Evolutionary conservation across 2,797 vertebrate species (phyloP), one percentile per base, ranked within the genome.

Genomic region (Botia almorhae): DNA sequence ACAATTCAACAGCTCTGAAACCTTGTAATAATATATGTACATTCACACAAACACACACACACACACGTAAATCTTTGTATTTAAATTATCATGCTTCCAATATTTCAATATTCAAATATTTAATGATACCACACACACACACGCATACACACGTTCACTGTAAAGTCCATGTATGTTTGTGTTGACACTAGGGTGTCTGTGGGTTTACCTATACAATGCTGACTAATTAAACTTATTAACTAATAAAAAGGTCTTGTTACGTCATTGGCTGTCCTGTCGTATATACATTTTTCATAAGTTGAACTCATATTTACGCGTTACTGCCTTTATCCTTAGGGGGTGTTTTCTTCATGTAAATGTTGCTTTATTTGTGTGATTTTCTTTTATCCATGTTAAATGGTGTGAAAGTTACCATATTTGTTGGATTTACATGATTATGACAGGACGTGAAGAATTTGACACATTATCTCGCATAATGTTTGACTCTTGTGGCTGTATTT

Each of bases 181-280:
- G 93, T 92, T 92, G 93, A 90, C 92, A 92, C 93, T 89, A 90
- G 90, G 92, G 91, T 94, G 92, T 94, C 91, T 85, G 93, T 95
- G 93, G 92, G 91, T 93, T 93, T 88, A 93, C 93, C 92, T 94
- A 93, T 94, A 94, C 92, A 93, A 92, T 93, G 93, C 93, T 93
- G 92, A 91, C 92, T 92, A 90, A 91, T 93, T 91, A 92, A 93
- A 92, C 85, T 87, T 84, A 86, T 90, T 89, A 89, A 93, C 92
- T 92, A 91, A 93, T 92, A 90, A 85, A 85, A 93, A 92, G 93
- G 92, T 90, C 91, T 93, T 92, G 91, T 92, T 93, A 91, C 89
- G 91, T 93, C 91, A 92, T 88, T 89, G 85, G 73, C 19, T 69
- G 72, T 80, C 61, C 78, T 76, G 81, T 86, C 55, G 81, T 79